A percentile compares a stretch with the other conserved stretches of the same genome.
These are phyloP conservation scores for Gambusia yucatana DNA, from an alignment of 2,797 vertebrate species.

Conservation along the genomic window DNA sequence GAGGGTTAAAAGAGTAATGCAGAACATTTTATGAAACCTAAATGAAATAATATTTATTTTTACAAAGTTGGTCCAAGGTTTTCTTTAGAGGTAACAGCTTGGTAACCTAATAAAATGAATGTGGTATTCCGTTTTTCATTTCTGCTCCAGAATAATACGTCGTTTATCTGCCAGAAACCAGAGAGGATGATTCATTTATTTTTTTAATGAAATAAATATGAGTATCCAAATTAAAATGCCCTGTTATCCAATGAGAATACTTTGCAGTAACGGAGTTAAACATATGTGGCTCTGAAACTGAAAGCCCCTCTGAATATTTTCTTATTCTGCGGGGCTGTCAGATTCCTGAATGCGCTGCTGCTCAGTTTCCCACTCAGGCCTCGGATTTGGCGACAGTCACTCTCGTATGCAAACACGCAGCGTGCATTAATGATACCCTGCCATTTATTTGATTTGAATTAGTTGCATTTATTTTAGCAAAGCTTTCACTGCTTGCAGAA, in stretches of 20 bases:
- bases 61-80: neutral
- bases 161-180: neutral
- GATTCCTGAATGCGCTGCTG: constrained; percentile 61
- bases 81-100: neutral
- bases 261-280: constrained; percentile 41
- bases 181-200: neutral
- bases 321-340: constrained; percentile 52
- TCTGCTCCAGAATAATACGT: neutral
- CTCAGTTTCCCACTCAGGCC: constrained; percentile 43
- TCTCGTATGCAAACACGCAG: constrained; percentile 45
- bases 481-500: neutral
- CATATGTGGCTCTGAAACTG: constrained; percentile 17
- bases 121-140: constrained; percentile 8
- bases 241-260: constrained; percentile 22
- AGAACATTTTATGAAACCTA: neutral
- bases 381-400: constrained; percentile 48
- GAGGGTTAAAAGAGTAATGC: neutral
- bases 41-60: neutral
- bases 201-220: constrained; percentile 28
- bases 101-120: neutral
- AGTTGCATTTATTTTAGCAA: constrained; percentile 16
- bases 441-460: constrained; percentile 27
- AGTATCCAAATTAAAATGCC: constrained; percentile 22
- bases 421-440: constrained; percentile 5
- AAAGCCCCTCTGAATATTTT: constrained; percentile 31